These are phyloP conservation scores for Pyrgus malvae DNA, from an alignment of 2,888 invertebrate genomes.

Conservation along the genomic window DNA sequence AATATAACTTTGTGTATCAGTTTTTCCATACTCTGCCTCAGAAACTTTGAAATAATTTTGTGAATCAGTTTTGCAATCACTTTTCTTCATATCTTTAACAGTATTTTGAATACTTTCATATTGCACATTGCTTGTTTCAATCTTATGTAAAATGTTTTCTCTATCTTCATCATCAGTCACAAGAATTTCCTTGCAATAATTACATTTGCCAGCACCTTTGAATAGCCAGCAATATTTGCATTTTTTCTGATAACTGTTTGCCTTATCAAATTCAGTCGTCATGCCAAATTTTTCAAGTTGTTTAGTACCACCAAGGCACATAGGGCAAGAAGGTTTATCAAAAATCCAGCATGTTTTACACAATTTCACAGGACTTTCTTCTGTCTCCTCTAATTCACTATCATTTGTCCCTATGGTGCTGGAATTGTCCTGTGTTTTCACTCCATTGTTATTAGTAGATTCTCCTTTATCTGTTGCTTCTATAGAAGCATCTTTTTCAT, in stretches of 20 bases:
- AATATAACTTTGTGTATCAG: neutral
- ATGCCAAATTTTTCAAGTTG: neutral
- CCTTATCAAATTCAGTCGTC: neutral
- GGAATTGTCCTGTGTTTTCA: neutral
- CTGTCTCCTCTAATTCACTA: neutral
- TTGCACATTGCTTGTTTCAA: neutral
- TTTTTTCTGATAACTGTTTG: neutral
- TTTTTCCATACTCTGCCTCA: neutral
- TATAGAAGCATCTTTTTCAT: too few species aligned
- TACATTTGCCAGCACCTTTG: slow-evolving; percentile 42
- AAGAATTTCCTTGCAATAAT: slow-evolving; percentile 43
- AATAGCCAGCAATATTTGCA: slow-evolving; percentile 56
- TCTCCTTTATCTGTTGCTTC: too few species aligned
- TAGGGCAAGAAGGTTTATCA: slow-evolving; percentile 37
- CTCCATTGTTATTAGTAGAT: too few species aligned
- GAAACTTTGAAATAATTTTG: neutral
- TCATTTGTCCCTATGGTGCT: neutral
- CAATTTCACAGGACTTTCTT: neutral
- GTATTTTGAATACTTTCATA: neutral
- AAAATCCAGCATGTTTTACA: slow-evolving; percentile 45
- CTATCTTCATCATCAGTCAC: neutral
- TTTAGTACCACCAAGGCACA: slow-evolving; percentile 27
- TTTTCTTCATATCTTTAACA: neutral
- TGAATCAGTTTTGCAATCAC: neutral
- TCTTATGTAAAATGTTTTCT: neutral